phyloP scores from a whole-genome alignment of 2,113 vertebrate genomes.

The Tupaia chinensis region DNA sequence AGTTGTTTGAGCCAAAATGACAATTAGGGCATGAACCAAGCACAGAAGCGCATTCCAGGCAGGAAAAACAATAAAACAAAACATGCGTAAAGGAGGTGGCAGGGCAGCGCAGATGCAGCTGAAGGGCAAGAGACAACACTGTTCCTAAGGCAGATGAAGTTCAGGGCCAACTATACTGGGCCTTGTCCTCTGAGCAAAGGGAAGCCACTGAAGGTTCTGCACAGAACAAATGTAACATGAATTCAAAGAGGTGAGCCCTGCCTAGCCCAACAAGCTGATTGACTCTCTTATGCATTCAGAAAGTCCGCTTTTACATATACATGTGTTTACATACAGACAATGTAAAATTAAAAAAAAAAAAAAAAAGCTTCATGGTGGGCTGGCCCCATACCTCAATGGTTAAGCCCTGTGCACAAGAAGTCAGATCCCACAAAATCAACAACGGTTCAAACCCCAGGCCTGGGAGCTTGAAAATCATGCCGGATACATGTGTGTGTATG shows the following conservation, averaged over 20 bases:
- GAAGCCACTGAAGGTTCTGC: background rate
- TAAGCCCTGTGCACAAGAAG: no score
- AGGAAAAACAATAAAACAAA: constrained; percentile 29
- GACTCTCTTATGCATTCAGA: background rate
- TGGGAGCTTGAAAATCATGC: no score
- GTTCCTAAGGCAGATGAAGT: background rate
- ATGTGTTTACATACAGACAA: background rate
- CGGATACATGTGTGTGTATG: no score
- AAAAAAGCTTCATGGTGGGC: no score
- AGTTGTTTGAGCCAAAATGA: constrained; percentile 12
- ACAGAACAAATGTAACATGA: background rate
- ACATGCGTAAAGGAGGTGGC: background rate
- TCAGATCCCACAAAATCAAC: no score
- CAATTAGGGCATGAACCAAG: constrained; percentile 16
- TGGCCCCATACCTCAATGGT: no score
- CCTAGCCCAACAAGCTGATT: background rate
- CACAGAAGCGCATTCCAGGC: background rate
- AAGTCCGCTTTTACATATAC: background rate
- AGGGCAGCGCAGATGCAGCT: background rate
- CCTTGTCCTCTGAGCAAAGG: background rate
- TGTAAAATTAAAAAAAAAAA: background rate
- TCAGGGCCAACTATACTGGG: background rate
- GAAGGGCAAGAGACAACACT: background rate
- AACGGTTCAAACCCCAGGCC: no score
- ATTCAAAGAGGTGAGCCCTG: background rate